These are phyloP conservation scores for Druon quercuslanigerum DNA, from an alignment of 1,140 invertebrate genomes.

Conservation along the genomic window DNA sequence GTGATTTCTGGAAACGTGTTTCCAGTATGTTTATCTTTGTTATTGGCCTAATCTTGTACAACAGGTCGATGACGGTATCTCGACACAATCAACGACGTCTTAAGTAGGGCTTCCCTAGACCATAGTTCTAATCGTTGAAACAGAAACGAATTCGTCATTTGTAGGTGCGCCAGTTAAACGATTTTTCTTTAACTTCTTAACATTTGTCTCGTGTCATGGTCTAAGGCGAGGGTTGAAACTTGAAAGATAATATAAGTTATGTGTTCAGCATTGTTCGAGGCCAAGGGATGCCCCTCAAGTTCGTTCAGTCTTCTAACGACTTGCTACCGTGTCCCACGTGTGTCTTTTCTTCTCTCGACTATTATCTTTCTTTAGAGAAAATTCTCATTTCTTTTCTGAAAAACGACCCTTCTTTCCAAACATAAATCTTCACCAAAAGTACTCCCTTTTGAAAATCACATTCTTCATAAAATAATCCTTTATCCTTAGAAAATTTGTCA, in stretches of 20 bases:
- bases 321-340: slow-evolving; percentile 64
- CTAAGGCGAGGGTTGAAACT: slow-evolving; percentile 59
- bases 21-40: neutral
- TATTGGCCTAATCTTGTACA: neutral
- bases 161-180: neutral
- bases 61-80: slow-evolving; percentile 22
- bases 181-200: slow-evolving; percentile 16
- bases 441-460: too few relatives aligned
- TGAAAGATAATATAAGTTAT: slow-evolving; percentile 71
- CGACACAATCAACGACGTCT: slow-evolving; percentile 36
- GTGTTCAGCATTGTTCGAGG: slow-evolving; percentile 70
- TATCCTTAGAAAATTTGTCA: too few relatives aligned
- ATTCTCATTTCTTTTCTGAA: neutral
- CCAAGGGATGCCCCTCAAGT: slow-evolving; percentile 75
- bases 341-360: slow-evolving; percentile 38
- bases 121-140: slow-evolving; percentile 35
- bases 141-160: slow-evolving; percentile 30
- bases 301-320: slow-evolving; percentile 66
- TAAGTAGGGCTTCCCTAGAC: slow-evolving; percentile 35
- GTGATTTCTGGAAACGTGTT: neutral
- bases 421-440: neutral
- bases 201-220: slow-evolving; percentile 52
- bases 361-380: neutral
- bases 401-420: neutral
- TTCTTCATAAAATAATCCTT: too few relatives aligned